Conservation (phyloP, 2,797 vertebrate species). For the Tapera naevia region DNA sequence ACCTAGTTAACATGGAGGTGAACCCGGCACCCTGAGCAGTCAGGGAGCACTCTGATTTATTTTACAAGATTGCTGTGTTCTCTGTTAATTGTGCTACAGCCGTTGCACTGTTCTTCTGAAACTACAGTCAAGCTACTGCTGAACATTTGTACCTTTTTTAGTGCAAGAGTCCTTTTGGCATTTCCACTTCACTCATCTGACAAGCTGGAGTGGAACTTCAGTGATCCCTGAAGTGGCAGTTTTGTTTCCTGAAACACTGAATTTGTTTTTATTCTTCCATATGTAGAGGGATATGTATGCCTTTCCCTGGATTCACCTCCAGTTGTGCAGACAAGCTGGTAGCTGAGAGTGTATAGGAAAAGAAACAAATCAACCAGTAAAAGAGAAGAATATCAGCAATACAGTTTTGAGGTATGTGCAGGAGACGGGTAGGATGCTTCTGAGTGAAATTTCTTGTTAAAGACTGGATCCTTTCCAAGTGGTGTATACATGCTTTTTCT, state of each 20-base stretch:
- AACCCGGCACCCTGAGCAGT: not conserved
- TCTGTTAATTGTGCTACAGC: not conserved
- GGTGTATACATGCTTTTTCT: not conserved
- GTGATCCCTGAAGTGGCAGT: not conserved
- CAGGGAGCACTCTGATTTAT: not conserved
- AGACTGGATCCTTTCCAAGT: not conserved
- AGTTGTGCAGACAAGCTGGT: not conserved
- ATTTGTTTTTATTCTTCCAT: slow-evolving; percentile 21
- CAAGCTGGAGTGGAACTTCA: not conserved
- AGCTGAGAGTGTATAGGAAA: not conserved
- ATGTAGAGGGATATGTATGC: not conserved
- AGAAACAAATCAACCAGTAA: not conserved
- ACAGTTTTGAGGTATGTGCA: not conserved
- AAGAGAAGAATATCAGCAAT: not conserved
- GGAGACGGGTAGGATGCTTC: not conserved
- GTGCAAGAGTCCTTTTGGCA: not conserved
- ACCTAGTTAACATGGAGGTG: not conserved
- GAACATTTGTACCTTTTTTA: not conserved
- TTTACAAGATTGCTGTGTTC: not conserved
- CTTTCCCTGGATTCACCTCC: slow-evolving; percentile 31
- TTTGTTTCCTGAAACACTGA: slow-evolving; percentile 17
- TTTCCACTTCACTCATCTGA: slow-evolving; percentile 32
- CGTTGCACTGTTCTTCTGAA: not conserved
- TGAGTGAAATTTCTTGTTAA: not conserved
- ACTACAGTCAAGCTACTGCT: not conserved